A percentile compares a stretch with the other conserved stretches of the same genome.
Conservation (phyloP, 1,140 invertebrate species). For the Plodia interpunctella region DNA sequence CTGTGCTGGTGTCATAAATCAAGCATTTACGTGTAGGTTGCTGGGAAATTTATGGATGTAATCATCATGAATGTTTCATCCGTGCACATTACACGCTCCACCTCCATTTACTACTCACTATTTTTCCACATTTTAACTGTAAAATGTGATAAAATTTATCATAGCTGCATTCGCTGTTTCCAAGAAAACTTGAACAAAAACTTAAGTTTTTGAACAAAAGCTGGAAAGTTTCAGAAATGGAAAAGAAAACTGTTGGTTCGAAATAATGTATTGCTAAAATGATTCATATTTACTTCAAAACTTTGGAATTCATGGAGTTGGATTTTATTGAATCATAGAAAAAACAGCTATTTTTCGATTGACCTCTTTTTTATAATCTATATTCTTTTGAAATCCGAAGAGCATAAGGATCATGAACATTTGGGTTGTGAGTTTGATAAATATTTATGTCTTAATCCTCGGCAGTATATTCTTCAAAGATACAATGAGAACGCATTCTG, state of each 20-base stretch:
- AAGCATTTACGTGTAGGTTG: conserved; percentile 33
- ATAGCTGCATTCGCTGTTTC: neutral
- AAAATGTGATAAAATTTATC: conserved; percentile 13
- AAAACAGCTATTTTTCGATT: too few species aligned
- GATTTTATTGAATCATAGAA: neutral
- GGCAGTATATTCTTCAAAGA: conserved; percentile 11
- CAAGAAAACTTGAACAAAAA: conserved; percentile 4
- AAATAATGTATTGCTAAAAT: conserved; percentile 7
- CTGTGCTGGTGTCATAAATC: conserved; percentile 32
- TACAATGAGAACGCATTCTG: conserved; percentile 18
- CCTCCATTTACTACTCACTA: conserved; percentile 18
- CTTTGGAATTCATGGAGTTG: neutral
- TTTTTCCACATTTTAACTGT: conserved; percentile 16
- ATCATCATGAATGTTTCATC: conserved; percentile 36
- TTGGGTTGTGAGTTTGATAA: conserved; percentile 10
- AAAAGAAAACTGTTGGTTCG: conserved; percentile 5
- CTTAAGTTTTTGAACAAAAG: conserved; percentile 13
- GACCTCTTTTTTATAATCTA: neutral
- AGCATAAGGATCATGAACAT: conserved; percentile 7
- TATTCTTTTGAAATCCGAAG: neutral
- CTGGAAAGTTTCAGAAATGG: neutral
- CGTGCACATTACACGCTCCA: conserved; percentile 22
- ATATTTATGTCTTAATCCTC: conserved; percentile 19
- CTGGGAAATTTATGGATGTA: conserved; percentile 35
- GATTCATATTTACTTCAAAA: conserved; percentile 2